phyloP scores from a whole-genome alignment of 2,113 vertebrate genomes.

The Nibea albiflora region DNA sequence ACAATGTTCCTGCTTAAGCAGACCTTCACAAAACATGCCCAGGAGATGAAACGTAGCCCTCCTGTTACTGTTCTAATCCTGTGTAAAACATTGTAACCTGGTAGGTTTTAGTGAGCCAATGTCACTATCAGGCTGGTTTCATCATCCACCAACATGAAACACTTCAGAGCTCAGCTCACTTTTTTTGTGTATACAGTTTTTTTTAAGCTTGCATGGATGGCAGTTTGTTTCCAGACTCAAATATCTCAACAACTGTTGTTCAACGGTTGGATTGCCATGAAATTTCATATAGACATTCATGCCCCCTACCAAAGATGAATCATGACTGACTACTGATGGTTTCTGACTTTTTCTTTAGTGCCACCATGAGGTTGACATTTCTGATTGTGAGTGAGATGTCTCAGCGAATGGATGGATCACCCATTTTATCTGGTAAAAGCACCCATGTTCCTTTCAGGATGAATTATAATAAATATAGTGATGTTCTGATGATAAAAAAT shows the following conservation, averaged over 20 bases:
- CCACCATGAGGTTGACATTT: not conserved
- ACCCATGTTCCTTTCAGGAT: no score
- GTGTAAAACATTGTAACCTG: not conserved
- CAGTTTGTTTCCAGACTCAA: not conserved
- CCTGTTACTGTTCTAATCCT: not conserved
- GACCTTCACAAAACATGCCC: not conserved
- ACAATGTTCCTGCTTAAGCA: not conserved
- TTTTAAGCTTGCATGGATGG: not conserved
- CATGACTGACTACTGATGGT: not conserved
- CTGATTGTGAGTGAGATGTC: no score
- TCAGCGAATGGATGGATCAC: no score
- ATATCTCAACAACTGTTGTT: no score
- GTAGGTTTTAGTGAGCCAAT: not conserved
- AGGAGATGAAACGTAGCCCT: conserved; percentile 3
- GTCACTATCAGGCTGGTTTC: not conserved
- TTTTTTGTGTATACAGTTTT: not conserved
- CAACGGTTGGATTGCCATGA: not conserved
- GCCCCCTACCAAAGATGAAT: not conserved
- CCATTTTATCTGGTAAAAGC: no score
- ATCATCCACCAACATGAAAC: not conserved
- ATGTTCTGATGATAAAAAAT: no score
- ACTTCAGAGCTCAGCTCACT: not conserved
- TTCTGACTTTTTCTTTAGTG: not conserved
- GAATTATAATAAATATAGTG: no score
- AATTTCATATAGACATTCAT: not conserved